phyloP scores from a whole-genome alignment of 1,140 invertebrate genomes.

The Octopus sinensis region DNA sequence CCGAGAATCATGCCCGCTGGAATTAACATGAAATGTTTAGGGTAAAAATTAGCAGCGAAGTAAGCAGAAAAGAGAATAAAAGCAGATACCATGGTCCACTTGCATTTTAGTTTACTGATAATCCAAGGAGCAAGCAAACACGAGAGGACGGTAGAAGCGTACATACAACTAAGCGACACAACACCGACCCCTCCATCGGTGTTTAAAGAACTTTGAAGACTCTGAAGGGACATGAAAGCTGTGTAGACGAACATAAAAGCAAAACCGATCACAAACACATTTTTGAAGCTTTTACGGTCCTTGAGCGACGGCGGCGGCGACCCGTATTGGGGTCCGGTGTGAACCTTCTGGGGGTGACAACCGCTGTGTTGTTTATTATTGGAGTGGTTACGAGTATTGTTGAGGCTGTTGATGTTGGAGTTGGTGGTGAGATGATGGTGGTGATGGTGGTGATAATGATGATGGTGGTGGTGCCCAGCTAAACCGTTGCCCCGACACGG shows the following conservation, averaged over 20 bases:
- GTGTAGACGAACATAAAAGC: slow-evolving; percentile 54
- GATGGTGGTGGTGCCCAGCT: not conserved
- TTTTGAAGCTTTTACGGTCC: slow-evolving; percentile 30
- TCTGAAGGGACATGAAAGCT: slow-evolving; percentile 52
- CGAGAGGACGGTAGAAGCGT: slow-evolving; percentile 49
- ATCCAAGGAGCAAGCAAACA: slow-evolving; percentile 52
- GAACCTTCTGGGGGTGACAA: slow-evolving; percentile 34
- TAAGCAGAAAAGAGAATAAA: slow-evolving; percentile 49
- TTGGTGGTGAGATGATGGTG: not conserved
- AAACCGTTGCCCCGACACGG: not conserved
- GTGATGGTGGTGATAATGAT: not conserved
- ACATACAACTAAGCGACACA: slow-evolving; percentile 50
- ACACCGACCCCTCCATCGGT: slow-evolving; percentile 48
- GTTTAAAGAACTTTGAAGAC: slow-evolving; percentile 52
- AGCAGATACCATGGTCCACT: slow-evolving; percentile 52
- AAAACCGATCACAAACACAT: slow-evolving; percentile 49
- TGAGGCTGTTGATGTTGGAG: not conserved
- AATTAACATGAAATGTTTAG: slow-evolving; percentile 44
- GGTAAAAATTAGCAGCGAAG: slow-evolving; percentile 52
- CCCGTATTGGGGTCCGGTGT: slow-evolving; percentile 32
- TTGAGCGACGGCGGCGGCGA: not conserved
- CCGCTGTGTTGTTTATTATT: slow-evolving; percentile 19
- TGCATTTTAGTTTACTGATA: slow-evolving; percentile 46
- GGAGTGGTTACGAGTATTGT: no score
- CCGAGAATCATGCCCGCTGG: slow-evolving; percentile 46